phyloP scores from a whole-genome alignment of 2,888 invertebrate species.

The Biston stratarius region DNA sequence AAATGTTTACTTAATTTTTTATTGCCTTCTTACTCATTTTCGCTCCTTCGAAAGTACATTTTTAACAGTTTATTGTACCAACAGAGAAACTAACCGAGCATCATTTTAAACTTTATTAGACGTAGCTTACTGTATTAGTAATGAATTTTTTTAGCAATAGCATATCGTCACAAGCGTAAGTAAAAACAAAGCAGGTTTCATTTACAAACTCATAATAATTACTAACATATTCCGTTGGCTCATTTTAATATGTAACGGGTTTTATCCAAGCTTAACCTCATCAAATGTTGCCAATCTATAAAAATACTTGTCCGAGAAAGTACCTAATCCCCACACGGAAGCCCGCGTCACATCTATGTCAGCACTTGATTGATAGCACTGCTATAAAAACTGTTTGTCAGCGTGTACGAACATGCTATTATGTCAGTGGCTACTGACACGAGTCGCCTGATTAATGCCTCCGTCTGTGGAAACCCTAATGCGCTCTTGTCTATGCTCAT shows the following conservation, averaged over 20 bases:
- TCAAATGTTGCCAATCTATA: constrained; percentile 13
- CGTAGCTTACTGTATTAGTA: no score
- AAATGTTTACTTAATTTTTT: constrained; percentile 11
- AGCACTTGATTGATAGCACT: constrained; percentile 74
- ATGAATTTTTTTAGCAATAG: no score
- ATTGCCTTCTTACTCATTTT: not conserved
- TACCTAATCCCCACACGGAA: constrained; percentile 73
- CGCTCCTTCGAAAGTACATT: not conserved
- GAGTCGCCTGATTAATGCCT: constrained; percentile 77
- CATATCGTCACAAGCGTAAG: not conserved
- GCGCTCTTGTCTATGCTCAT: constrained; percentile 61
- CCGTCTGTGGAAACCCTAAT: constrained; percentile 64
- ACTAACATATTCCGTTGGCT: constrained; percentile 14
- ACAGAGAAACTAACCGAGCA: no score
- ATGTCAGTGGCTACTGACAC: constrained; percentile 71
- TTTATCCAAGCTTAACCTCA: constrained; percentile 14
- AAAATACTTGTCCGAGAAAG: constrained; percentile 52
- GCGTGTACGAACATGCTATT: constrained; percentile 69
- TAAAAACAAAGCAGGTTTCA: not conserved
- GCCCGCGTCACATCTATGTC: constrained; percentile 58
- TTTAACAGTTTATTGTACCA: not conserved
- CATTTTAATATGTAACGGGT: constrained; percentile 16
- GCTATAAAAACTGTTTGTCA: constrained; percentile 72
- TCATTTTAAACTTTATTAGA: not conserved
- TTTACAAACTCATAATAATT: constrained; percentile 1